A percentile compares a stretch with the other conserved stretches of the same genome.
phyloP scores from a whole-genome alignment of 2,113 vertebrate genomes.

The Polyodon spathula region DNA sequence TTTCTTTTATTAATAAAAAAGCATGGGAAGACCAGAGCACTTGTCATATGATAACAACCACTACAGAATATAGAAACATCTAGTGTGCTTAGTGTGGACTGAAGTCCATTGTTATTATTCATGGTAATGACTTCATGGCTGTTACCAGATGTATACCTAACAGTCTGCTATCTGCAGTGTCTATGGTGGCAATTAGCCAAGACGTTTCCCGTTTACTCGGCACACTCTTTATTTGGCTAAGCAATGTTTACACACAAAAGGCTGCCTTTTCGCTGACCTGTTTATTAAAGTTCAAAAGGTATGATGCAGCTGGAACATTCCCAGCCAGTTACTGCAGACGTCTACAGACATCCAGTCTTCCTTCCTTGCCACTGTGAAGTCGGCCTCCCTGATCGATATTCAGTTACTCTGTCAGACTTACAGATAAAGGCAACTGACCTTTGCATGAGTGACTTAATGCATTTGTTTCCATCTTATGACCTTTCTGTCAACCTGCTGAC shows the following conservation, averaged over 20 bases:
- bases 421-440: slow-evolving; percentile 59
- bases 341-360: slow-evolving; percentile 22
- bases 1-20: too few species aligned
- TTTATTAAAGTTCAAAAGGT: slow-evolving; percentile 38
- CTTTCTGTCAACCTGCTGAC: slow-evolving; percentile 50
- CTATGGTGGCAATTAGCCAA: too few species aligned
- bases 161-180: too few species aligned
- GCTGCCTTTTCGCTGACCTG: slow-evolving; percentile 48
- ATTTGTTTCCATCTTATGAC: slow-evolving; percentile 39
- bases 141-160: too few species aligned
- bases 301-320: slow-evolving; percentile 36
- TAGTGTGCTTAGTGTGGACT: too few species aligned
- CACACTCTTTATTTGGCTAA: slow-evolving; percentile 32
- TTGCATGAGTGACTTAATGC: slow-evolving; percentile 31
- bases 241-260: slow-evolving; percentile 43
- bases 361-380: slow-evolving; percentile 32
- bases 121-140: too few species aligned
- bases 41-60: too few species aligned
- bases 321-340: slow-evolving; percentile 49
- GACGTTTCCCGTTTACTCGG: too few species aligned
- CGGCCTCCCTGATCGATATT: slow-evolving; percentile 54
- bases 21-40: too few species aligned
- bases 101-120: too few species aligned
- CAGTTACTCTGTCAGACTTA: slow-evolving; percentile 60
- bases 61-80: too few species aligned